Base-by-base conservation (phyloP, 2,888 invertebrate genomes). In the Antheraea yamamai region DNA sequence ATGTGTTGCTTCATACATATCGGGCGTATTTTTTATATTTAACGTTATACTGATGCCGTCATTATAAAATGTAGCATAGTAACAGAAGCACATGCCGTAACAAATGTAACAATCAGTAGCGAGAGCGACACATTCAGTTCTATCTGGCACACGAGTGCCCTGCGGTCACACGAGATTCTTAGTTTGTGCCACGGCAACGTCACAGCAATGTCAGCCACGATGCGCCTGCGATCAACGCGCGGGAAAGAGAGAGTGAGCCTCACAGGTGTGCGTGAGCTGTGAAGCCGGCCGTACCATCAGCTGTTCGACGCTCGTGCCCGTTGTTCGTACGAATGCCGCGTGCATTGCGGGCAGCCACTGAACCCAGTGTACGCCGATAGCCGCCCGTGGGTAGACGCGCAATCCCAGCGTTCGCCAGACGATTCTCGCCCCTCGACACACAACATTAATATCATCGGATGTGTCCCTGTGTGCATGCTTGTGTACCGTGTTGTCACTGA, bases 221-320 rank as follows among this genome's bases (percentile, higher is more conserved):
- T 76, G 76, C 76, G 76, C 76, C 47, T 66, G 76, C 76, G 76
- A 89, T 89, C 81, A 75, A 81, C 85, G 86, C 84, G 91, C 84
- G 88, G 82, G 90, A 91, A 88, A 91, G 91, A 92, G 92, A 92
- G 92, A 91, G 91, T 89, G 90, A 82, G 81, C 39, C 80, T 81
- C 91, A 93, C 94, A 93, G 94, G 94, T 93, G 94, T 92, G 92
- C 91, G 87, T 77, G 74, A 78, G 81, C 84, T 79, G 81, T 77
- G 82, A 76, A 79, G 81, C 82, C 91, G 88, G 89, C 88, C 90
- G 90, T 88, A 85, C 80, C 87, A 90, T 93, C 93, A 93, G 92
- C 92, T 93, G 92, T 92, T 93, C 91, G 83, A 78, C 82, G 86
- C 87, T 85, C 84, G 88, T 82, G 81, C 88, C 89, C 88, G 88